Evolutionary conservation across 2,888 invertebrate genomes (phyloP).

Genomic region (Palloptera scutellata): DNA sequence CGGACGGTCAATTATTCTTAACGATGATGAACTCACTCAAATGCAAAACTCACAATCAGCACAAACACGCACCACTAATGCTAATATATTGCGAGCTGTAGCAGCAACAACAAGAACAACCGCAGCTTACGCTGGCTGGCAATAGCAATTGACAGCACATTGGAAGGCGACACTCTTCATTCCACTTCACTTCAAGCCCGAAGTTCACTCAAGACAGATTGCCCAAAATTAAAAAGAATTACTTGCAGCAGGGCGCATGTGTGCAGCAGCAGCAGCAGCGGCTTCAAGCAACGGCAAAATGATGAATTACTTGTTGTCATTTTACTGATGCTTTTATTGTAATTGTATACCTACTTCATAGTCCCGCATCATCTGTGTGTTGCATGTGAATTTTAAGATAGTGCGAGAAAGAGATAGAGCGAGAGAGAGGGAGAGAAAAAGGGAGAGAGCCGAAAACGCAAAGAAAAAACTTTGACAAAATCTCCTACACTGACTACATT

Average conservation of each 20-base stretch:
- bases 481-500: too few relatives aligned
- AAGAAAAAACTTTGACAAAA: too few relatives aligned
- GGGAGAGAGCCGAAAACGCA: too few relatives aligned
- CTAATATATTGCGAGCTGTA: background rate
- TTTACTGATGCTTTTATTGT: background rate
- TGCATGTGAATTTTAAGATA: background rate
- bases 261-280: background rate
- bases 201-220: too few relatives aligned
- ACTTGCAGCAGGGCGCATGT: background rate
- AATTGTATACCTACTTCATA: background rate
- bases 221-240: background rate
- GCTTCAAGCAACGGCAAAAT: background rate
- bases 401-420: too few relatives aligned
- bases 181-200: too few relatives aligned
- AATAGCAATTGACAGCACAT: background rate
- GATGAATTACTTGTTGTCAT: slow-evolving; percentile 3
- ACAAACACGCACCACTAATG: background rate
- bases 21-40: too few relatives aligned
- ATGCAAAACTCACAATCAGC: background rate
- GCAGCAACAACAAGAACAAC: background rate
- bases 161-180: background rate
- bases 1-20: background rate
- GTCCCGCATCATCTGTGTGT: background rate
- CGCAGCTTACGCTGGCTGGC: background rate
- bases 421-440: too few relatives aligned